These are phyloP conservation scores for Chamaetylas fuelleborni DNA, from an alignment of 2,113 vertebrate genomes.

Conservation along the genomic window DNA sequence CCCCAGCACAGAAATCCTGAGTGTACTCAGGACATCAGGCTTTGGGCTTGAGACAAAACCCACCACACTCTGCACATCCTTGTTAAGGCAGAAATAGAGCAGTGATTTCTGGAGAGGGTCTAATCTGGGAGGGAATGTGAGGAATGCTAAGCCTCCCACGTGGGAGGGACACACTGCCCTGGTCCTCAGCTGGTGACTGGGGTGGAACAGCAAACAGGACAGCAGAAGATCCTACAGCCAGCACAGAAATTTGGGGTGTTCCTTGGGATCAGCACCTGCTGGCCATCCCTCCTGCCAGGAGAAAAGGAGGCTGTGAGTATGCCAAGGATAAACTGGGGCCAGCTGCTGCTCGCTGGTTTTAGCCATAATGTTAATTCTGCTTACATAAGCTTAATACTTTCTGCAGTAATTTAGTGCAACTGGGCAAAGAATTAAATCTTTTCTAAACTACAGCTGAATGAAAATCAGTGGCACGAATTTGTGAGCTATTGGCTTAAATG, in stretches of 20 bases:
- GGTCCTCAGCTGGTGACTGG: neutral
- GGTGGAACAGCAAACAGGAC: accelerated
- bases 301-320: constrained; percentile 13
- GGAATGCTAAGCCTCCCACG: constrained; percentile 16
- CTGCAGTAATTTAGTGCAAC: neutral
- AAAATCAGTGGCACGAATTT: neutral
- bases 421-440: neutral
- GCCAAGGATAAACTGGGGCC: neutral
- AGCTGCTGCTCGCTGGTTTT: neutral
- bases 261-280: neutral
- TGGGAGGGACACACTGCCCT: neutral
- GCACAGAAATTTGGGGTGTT: neutral
- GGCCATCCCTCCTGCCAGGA: neutral
- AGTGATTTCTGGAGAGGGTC: neutral
- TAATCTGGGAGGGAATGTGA: constrained; percentile 36
- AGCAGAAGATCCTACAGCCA: accelerated
- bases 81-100: neutral
- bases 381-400: constrained; percentile 19
- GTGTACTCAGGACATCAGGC: accelerated
- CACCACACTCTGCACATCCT: neutral
- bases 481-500: neutral
- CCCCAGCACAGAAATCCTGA: neutral
- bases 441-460: neutral
- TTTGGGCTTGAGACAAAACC: neutral
- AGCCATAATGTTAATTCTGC: neutral